Evolutionary conservation across 2,113 vertebrate species (phyloP).

Genomic region (Macquaria australasica): DNA sequence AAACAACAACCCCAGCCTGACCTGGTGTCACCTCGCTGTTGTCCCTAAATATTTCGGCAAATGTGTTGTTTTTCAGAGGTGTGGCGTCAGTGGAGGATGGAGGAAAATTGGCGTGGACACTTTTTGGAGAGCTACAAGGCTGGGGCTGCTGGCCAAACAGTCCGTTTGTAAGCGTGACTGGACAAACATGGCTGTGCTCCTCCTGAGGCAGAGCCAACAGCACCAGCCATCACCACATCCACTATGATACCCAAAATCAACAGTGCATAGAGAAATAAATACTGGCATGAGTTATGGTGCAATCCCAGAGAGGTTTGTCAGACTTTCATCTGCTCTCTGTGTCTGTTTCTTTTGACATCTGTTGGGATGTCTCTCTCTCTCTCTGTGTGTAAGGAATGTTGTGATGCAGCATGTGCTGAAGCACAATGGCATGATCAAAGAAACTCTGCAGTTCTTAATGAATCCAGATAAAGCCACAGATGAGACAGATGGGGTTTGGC

Average conservation of each 20-base stretch:
- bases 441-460: constrained; percentile 44
- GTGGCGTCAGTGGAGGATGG: constrained; percentile 8
- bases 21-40: background rate
- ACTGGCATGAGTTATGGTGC: constrained; percentile 16
- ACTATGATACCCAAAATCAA: constrained; percentile 40
- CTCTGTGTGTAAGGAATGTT: constrained; percentile 9
- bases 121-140: constrained; percentile 25
- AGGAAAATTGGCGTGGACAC: background rate
- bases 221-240: constrained; percentile 22
- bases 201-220: constrained; percentile 11
- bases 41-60: constrained; percentile 51
- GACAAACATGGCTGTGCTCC: constrained; percentile 53
- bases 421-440: constrained; percentile 48
- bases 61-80: constrained; percentile 23
- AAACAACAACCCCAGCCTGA: constrained; percentile 27
- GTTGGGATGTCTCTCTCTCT: constrained; percentile 34
- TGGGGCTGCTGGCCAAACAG: constrained; percentile 1
- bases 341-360: constrained; percentile 49
- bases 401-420: constrained; percentile 7
- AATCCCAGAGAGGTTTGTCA: constrained; percentile 24
- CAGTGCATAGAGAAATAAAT: constrained; percentile 19
- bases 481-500: constrained; percentile 46
- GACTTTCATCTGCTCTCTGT: constrained; percentile 34
- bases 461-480: constrained; percentile 39
- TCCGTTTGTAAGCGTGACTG: constrained; percentile 22